Evolutionary conservation across 1,140 invertebrate species (phyloP).

Genomic region (Delia radicum): DNA sequence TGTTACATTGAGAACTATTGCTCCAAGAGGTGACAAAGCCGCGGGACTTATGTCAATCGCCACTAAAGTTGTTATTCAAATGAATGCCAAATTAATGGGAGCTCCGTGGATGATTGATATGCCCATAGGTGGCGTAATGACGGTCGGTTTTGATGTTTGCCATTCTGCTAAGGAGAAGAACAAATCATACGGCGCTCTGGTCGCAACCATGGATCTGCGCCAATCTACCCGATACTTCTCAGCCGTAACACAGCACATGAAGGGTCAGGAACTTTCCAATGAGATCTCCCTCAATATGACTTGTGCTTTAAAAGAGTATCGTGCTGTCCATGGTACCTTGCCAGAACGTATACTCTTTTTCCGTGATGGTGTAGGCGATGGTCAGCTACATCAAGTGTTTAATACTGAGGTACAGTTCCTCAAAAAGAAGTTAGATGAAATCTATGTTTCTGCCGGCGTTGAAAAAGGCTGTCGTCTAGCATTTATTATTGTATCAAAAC

Average conservation of each 20-base stretch:
- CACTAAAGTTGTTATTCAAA: conserved; percentile 81
- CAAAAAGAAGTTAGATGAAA: conserved; percentile 56
- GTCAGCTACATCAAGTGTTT: conserved; percentile 68
- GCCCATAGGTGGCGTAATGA: conserved; percentile 71
- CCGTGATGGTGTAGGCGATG: conserved; percentile 80
- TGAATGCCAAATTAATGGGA: conserved; percentile 87
- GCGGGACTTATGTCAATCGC: conserved; percentile 66
- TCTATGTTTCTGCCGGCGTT: conserved; percentile 55
- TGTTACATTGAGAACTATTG: conserved; percentile 60
- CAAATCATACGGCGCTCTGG: conserved; percentile 71
- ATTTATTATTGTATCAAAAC: conserved; percentile 72
- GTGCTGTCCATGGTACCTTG: conserved; percentile 43
- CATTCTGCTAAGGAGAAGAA: conserved; percentile 67
- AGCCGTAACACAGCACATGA: conserved; percentile 61
- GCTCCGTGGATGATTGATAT: conserved; percentile 75
- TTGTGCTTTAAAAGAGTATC: conserved; percentile 60
- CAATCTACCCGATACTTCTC: conserved; percentile 55
- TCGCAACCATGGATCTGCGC: conserved; percentile 71
- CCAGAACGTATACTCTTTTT: conserved; percentile 67
- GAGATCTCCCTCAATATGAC: conserved; percentile 63
- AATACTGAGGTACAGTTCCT: conserved; percentile 47
- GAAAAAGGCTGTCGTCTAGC: conserved; percentile 59
- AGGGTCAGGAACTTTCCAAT: conserved; percentile 69
- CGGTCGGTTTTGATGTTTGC: conserved; percentile 83
- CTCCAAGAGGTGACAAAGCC: conserved; percentile 39